phyloP scores from a whole-genome alignment of 2,888 invertebrate genomes.

The Lepetodrilus schrolli region DNA sequence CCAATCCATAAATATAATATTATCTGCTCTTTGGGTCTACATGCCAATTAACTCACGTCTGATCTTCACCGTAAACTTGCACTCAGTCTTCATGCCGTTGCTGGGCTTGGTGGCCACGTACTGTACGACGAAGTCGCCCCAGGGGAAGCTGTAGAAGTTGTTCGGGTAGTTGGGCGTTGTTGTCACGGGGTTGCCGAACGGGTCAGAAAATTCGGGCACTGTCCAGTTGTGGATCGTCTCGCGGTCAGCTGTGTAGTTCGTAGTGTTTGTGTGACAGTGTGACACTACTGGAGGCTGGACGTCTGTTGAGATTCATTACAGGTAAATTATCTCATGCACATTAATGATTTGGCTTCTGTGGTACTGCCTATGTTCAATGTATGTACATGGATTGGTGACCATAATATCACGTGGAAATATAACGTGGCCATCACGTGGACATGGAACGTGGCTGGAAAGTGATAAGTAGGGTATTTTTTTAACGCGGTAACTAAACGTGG shows the following conservation, averaged over 20 bases:
- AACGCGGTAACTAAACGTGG: too few relatives aligned
- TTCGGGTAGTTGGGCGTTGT: slow-evolving; percentile 42
- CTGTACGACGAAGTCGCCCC: slow-evolving; percentile 51
- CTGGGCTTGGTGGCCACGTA: slow-evolving; percentile 45
- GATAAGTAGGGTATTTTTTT: too few relatives aligned
- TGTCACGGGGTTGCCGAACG: slow-evolving; percentile 35
- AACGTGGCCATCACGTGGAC: too few relatives aligned
- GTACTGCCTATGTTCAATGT: too few relatives aligned
- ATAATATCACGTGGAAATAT: too few relatives aligned
- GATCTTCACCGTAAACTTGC: slow-evolving; percentile 39
- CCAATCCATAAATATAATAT: too few relatives aligned
- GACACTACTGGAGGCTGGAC: slow-evolving; percentile 45
- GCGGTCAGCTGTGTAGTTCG: slow-evolving; percentile 28
- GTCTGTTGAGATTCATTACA: too few relatives aligned
- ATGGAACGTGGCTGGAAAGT: too few relatives aligned
- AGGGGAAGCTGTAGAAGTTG: slow-evolving; percentile 42
- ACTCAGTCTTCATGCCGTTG: slow-evolving; percentile 43
- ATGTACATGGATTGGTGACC: too few relatives aligned
- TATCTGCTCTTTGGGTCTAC: too few relatives aligned
- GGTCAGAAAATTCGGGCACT: slow-evolving; percentile 46
- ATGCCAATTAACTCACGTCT: slow-evolving; percentile 39
- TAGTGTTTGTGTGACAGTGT: slow-evolving; percentile 36
- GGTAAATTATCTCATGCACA: too few relatives aligned
- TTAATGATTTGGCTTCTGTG: too few relatives aligned
- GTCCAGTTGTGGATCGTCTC: slow-evolving; percentile 39